Evolutionary conservation across 2,113 vertebrate genomes (phyloP), one percentile per base, ranked within the genome.

Genomic region (Rhinoderma darwinii): DNA sequence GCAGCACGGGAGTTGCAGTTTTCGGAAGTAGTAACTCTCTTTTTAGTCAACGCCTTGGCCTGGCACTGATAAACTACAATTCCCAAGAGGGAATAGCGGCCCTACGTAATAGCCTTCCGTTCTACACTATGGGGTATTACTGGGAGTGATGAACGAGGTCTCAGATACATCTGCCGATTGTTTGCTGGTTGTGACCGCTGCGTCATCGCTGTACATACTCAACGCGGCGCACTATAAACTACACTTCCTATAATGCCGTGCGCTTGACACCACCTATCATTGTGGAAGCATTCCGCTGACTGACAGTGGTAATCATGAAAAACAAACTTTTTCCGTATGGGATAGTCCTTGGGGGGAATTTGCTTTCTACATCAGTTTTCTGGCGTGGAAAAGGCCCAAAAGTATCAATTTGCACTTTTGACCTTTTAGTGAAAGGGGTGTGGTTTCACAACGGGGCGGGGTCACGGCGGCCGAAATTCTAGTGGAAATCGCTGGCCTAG

Each of bases 1-100:
- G 82, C 70, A 59, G 72, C 70, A 22, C 51, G 83, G 83, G 83
- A 84, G 11, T 61, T 61, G 83, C 18, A 84, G 83, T 75, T 37
- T 73, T 74, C 47, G 5, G 11, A n/a, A 50, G 30, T 15, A 17
- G 4, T 9, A 27, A 27, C 12, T 74, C 2, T 37, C 50, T 17
- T 35, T 14, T 43, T 14, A 1, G 41, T 50, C 1, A 22, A 30
- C 39, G 61, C 39, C n/a, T 37, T 20, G 32, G 18, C 39, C 17
- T 9, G 3, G 12, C 20, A 12, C 20, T 20, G 20, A 27, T 27
- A 54, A 41, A 84, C 83, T 84, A 74, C 70, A 75, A 61, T n/a
- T 30, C 83, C 72, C 83, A 76, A 9, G 10, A 84, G 70, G 72
- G 5, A 37, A 14, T 59, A 8, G 25, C 37, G 50, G 4, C 51